These are phyloP conservation scores for Ciconia maguari DNA, from an alignment of 2,113 vertebrate species.

Conservation along the genomic window DNA sequence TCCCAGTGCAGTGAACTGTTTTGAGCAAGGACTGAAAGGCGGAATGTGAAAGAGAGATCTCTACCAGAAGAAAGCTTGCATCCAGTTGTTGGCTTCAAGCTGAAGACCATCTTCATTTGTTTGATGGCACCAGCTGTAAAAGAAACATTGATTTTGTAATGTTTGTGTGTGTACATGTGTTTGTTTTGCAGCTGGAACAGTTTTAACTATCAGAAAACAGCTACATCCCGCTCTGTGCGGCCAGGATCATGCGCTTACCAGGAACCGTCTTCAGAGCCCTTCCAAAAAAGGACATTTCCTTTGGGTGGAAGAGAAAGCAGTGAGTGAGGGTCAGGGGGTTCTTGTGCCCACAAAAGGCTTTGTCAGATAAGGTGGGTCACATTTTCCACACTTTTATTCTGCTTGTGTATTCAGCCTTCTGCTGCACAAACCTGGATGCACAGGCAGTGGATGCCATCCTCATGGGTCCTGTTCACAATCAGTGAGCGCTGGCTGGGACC, in stretches of 20 bases:
- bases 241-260: neutral
- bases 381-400: neutral
- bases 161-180: neutral
- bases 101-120: neutral
- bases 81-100: neutral
- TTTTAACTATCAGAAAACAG: neutral
- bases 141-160: neutral
- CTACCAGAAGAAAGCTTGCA: neutral
- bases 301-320: neutral
- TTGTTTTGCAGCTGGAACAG: conserved; percentile 4
- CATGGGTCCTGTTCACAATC: neutral
- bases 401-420: neutral
- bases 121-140: neutral
- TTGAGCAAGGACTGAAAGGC: neutral
- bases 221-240: rapidly evolving
- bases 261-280: neutral
- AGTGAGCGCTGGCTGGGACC: neutral
- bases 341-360: neutral
- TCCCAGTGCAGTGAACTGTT: neutral
- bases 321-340: rapidly evolving
- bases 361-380: neutral
- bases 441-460: neutral
- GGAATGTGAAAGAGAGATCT: neutral
- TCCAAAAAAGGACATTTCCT: neutral
- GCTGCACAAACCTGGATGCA: neutral